Base-by-base conservation (phyloP, 2,797 vertebrate species). In the Anomalospiza imberbis region DNA sequence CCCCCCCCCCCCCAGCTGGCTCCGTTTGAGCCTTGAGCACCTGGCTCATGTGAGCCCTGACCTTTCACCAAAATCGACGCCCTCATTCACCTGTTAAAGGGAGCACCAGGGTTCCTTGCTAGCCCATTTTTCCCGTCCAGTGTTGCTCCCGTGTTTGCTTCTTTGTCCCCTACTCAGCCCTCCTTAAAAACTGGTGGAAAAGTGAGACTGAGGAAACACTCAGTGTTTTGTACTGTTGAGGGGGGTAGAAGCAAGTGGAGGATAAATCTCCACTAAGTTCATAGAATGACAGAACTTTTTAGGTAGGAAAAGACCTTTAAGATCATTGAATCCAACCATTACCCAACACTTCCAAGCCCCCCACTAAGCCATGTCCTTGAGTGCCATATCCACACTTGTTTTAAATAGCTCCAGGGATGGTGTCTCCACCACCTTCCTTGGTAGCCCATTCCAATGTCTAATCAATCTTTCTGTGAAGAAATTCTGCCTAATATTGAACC, bases 1-100 rank as follows among this genome's bases (percentile, higher is more conserved):
- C 6, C 10, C 14, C 29, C 2, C 8, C 29, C 7, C 17, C 7
- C 20, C 18, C 6, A 1, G 17, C 47, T 36, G 17, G 22, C 11
- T 67, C 42, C 36, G 0, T 13, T 6, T 8, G 7, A 67, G 34
- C 16, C 26, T 32, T 51, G 12, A 36, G 31, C 47, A 10, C 14
- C 31, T 0, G 0, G 29, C 7, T 24, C 2, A 0, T 0, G 0
- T 2, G 8, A 18, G 42, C 44, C 34, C 38, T 4, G 16, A 58
- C 9, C 8, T 32, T 24, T 29, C 17, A 10, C 26, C 51, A 76
- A 28, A 75, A 62, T 20, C 13, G 42, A 19, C 10, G 4, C 32
- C 3, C 10, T 47, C 26, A 10, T 54, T 67, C 12, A 29, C 6
- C 28, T 65, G 54, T 12, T 7, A 47, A 81, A 31, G 16, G 36